Evolutionary conservation across 2,113 vertebrate species (phyloP).

Genomic region (Microtus ochrogaster): DNA sequence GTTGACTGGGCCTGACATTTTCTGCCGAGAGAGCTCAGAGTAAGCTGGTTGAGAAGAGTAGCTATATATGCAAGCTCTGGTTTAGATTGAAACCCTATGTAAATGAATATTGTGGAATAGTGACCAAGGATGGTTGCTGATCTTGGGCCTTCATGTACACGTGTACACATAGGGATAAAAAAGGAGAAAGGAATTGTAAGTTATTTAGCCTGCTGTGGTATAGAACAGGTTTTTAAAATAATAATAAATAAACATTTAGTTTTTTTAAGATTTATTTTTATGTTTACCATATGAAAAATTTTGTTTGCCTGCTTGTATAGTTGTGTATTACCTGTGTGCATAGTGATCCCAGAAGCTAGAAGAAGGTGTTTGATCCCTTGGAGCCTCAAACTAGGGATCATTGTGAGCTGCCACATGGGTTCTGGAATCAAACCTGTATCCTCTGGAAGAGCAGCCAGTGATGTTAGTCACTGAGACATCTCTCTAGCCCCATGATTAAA

Average conservation of each 20-base stretch:
- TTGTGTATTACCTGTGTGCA: background rate
- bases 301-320: too few species aligned
- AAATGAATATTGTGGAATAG: background rate
- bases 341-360: background rate
- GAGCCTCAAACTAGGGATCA: background rate
- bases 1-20: background rate
- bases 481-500: background rate
- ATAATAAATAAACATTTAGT: background rate
- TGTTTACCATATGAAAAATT: too few species aligned
- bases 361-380: background rate
- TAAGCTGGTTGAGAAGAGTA: background rate
- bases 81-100: background rate
- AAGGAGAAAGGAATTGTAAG: background rate
- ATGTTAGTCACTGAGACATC: background rate
- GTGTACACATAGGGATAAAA: background rate
- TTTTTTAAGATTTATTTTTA: background rate
- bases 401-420: background rate
- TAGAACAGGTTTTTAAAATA: background rate
- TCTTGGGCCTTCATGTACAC: background rate
- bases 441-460: background rate
- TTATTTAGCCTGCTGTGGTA: background rate
- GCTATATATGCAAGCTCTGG: background rate
- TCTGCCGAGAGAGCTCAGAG: background rate
- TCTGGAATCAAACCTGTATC: background rate
- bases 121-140: background rate